A percentile compares a stretch with the other conserved stretches of the same genome.
Conservation (phyloP, 2,113 vertebrate genomes). For the Hymenochirus boettgeri region DNA sequence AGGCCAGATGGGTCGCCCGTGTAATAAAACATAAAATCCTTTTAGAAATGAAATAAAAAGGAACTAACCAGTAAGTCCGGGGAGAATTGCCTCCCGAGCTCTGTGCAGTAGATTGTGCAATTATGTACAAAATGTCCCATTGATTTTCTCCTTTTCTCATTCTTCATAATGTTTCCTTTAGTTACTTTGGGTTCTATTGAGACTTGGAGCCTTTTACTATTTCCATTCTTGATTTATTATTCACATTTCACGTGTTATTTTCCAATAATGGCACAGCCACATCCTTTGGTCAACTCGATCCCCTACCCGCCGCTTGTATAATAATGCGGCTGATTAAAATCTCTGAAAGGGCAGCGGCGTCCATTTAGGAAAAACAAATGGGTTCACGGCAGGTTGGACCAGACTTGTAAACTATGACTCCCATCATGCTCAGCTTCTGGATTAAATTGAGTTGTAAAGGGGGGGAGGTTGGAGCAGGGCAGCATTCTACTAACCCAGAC, state of each 20-base stretch:
- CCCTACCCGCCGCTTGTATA: neutral
- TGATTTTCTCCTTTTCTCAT: neutral
- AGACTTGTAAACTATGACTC: too few species aligned
- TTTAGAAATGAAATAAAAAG: neutral
- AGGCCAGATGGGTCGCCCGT: neutral
- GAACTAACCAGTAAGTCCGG: neutral
- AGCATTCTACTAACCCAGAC: too few species aligned
- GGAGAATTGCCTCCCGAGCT: neutral
- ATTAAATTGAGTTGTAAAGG: too few species aligned
- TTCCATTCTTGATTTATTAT: slow-evolving; percentile 3
- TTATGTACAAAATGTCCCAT: slow-evolving; percentile 2
- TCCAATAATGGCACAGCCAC: neutral
- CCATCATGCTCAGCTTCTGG: too few species aligned
- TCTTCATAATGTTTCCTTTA: slow-evolving; percentile 2
- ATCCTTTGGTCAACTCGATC: neutral
- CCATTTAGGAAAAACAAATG: too few species aligned
- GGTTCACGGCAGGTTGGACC: too few species aligned
- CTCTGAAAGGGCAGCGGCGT: too few species aligned
- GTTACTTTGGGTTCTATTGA: neutral
- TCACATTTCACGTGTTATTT: neutral
- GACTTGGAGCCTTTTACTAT: neutral
- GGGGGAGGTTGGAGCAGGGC: too few species aligned
- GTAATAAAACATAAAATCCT: neutral
- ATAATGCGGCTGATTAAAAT: neutral
- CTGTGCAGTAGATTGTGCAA: slow-evolving; percentile 3